Conservation (phyloP, 2,888 invertebrate species). For the Charanyca ferruginea region DNA sequence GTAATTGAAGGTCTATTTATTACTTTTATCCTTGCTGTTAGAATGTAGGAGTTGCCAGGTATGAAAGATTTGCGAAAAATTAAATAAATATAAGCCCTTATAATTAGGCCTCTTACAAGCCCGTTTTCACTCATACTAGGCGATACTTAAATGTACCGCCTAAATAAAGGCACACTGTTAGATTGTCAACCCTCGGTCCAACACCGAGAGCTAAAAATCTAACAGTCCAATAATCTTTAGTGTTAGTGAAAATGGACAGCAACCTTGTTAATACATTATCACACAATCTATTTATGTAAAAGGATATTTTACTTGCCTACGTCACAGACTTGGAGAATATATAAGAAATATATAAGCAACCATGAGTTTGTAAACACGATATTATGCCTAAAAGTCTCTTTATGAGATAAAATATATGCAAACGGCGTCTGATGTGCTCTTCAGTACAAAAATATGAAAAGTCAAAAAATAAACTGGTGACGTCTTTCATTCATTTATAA, state of each 20-base stretch:
- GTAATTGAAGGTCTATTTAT: not conserved
- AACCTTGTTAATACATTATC: slow-evolving; percentile 35
- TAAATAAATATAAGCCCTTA: slow-evolving; percentile 3
- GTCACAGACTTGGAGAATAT: slow-evolving; percentile 31
- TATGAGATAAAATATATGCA: slow-evolving; percentile 66
- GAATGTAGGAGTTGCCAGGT: not conserved
- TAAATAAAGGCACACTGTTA: no score
- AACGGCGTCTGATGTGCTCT: slow-evolving; percentile 63
- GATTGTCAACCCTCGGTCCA: no score
- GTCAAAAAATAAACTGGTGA: slow-evolving; percentile 47
- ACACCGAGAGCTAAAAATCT: no score
- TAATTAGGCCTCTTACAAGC: not conserved
- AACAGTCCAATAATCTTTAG: no score
- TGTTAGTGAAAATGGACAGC: not conserved
- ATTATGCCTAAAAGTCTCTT: slow-evolving; percentile 67
- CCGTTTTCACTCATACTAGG: no score
- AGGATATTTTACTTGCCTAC: slow-evolving; percentile 12
- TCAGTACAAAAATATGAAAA: slow-evolving; percentile 59
- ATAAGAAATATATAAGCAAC: slow-evolving; percentile 41
- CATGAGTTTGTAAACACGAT: slow-evolving; percentile 65
- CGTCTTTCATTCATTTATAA: slow-evolving; percentile 54
- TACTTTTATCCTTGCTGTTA: no score
- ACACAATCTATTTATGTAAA: slow-evolving; percentile 25
- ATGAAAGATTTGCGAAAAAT: slow-evolving; percentile 20
- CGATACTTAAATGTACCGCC: no score